Evolutionary conservation across 2,797 vertebrate genomes (phyloP).

Genomic region (Aulostomus chinensis): DNA sequence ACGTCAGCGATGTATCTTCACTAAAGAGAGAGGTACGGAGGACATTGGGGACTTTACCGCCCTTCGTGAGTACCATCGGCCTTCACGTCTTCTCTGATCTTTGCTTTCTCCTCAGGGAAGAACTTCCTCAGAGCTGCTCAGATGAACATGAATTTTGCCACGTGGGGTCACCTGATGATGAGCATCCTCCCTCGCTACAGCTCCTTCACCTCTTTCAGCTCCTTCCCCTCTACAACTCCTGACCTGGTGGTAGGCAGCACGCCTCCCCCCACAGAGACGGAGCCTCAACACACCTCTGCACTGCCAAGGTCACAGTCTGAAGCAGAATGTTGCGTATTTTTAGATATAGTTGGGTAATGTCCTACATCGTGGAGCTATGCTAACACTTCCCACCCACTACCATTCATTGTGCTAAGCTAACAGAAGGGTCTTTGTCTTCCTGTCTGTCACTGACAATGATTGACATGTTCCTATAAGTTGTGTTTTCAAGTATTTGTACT

Average conservation of each 20-base stretch:
- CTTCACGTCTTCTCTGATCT: not conserved
- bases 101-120: constrained; percentile 76
- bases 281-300: constrained; percentile 41
- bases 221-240: constrained; percentile 33
- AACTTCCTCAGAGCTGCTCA: constrained; percentile 92
- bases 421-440: too few species aligned
- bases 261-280: constrained; percentile 23
- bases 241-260: constrained; percentile 30
- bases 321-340: too few species aligned
- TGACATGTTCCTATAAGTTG: too few species aligned
- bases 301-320: not conserved
- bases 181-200: constrained; percentile 88
- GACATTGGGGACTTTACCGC: too few species aligned
- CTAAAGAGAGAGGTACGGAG: constrained; percentile 87
- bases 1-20: constrained; percentile 90
- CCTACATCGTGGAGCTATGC: too few species aligned
- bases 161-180: constrained; percentile 94
- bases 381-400: too few species aligned
- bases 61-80: too few species aligned
- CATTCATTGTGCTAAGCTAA: too few species aligned
- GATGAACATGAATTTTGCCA: constrained; percentile 91
- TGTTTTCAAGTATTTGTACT: too few species aligned
- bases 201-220: constrained; percentile 82
- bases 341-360: too few species aligned
- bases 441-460: too few species aligned